phyloP scores from a whole-genome alignment of 2,888 invertebrate genomes.

The Allophyes oxyacanthae region DNA sequence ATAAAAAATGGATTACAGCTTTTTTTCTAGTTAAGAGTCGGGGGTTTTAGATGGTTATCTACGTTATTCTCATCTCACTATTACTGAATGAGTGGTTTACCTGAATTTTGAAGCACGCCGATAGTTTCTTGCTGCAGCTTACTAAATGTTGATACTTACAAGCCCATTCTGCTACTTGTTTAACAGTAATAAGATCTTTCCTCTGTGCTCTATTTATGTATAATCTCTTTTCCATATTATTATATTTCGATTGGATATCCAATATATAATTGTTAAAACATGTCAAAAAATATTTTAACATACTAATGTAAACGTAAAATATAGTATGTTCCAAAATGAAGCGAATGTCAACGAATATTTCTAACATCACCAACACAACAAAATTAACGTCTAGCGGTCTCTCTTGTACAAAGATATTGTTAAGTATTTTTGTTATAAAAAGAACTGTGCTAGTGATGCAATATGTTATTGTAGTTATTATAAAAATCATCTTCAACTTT shows the following conservation, averaged over 20 bases:
- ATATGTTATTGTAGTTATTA: not conserved
- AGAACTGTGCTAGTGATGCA: not conserved
- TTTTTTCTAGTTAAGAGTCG: too few species aligned
- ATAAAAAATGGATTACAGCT: too few species aligned
- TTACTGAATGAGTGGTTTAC: too few species aligned
- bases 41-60: too few species aligned
- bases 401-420: too few species aligned
- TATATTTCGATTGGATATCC: slow-evolving; percentile 1
- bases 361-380: not conserved
- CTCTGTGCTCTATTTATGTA: not conserved
- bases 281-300: slow-evolving; percentile 2
- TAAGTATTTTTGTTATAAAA: not conserved
- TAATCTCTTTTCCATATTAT: not conserved
- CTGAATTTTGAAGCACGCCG: slow-evolving; percentile 19
- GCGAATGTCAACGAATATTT: not conserved
- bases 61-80: too few species aligned
- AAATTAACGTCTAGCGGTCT: not conserved
- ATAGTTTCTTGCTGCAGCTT: slow-evolving; percentile 19
- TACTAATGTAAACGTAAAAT: slow-evolving; percentile 6
- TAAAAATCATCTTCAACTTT: slow-evolving; percentile 7
- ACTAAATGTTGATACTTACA: slow-evolving; percentile 17
- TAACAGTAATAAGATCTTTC: slow-evolving; percentile 2
- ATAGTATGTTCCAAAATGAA: slow-evolving; percentile 15
- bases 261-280: slow-evolving; percentile 1
- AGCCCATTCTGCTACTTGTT: slow-evolving; percentile 11